These are phyloP conservation scores for Plebejus melissa DNA, from an alignment of 2,888 invertebrate species.

Conservation along the genomic window DNA sequence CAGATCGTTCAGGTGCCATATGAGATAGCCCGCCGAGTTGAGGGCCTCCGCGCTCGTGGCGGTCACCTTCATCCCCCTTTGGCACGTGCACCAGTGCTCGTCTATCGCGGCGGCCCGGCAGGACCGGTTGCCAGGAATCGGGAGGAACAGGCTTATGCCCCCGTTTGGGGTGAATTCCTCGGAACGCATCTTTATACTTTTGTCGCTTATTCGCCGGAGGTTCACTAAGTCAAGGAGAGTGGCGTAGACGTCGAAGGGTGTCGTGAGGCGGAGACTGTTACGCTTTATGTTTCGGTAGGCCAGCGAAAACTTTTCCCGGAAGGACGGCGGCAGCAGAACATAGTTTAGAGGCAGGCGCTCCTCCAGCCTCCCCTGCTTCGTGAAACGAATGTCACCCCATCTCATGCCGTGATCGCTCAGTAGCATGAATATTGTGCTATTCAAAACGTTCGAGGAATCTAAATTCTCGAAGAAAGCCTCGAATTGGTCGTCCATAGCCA, in stretches of 20 bases:
- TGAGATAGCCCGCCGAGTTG: slow-evolving; percentile 80
- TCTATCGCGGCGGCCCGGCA: slow-evolving; percentile 88
- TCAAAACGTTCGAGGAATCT: slow-evolving; percentile 73
- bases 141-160: slow-evolving; percentile 87
- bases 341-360: slow-evolving; percentile 91
- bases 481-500: slow-evolving; percentile 84
- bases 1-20: slow-evolving; percentile 82
- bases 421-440: slow-evolving; percentile 84
- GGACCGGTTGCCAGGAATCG: slow-evolving; percentile 84
- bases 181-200: slow-evolving; percentile 56
- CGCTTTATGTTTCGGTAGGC: slow-evolving; percentile 81
- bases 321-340: slow-evolving; percentile 85
- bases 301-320: slow-evolving; percentile 79
- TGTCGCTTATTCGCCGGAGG: slow-evolving; percentile 62
- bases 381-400: slow-evolving; percentile 90
- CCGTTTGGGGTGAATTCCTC: slow-evolving; percentile 64
- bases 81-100: slow-evolving; percentile 94
- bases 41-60: slow-evolving; percentile 74
- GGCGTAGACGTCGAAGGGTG: slow-evolving; percentile 89
- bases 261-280: slow-evolving; percentile 86
- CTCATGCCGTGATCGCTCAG: slow-evolving; percentile 95
- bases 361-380: slow-evolving; percentile 92
- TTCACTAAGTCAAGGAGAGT: slow-evolving; percentile 85
- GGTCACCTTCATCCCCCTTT: slow-evolving; percentile 80
- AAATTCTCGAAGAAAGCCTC: slow-evolving; percentile 77